Base-by-base conservation (phyloP, 2,797 vertebrate species). In the Clamator glandarius region DNA sequence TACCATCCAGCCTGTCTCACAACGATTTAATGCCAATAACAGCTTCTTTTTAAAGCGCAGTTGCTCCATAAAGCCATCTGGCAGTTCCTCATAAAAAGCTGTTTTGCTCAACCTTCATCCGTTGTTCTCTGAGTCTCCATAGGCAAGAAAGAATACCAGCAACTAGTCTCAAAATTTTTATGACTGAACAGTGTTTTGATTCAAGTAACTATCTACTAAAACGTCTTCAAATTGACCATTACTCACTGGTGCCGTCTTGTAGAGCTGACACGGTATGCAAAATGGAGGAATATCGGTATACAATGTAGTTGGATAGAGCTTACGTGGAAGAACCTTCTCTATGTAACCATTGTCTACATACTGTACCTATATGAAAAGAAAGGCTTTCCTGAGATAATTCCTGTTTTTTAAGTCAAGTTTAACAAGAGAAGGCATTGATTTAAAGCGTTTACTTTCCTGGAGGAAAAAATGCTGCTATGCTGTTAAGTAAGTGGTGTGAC, bases 241-340 rank as follows among this genome's bases (percentile, higher is more conserved):
- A 98, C 98, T 98, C 92, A 99, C 99, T 61, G 99, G 99, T 78
- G 95, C 79, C 29, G 98, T 96, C 87, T 97, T 97, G 93, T 98
- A 96, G 73, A 99, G 98, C 82, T 98, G 97, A 96, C 99, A 99
- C 4, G 99, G 98, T 59, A 99, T 96, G 91, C 98, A 99, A 84
- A 99, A 98, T 26, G 98, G 98, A 80, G 99, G 98, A 81, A 98
- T 96, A 42, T 97, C 96, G 8, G 98, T 97, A 97, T 98, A 99
- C 16, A 99, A 96, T 33, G 98, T 97, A 79, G 96, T 96, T 31
- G 99, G 99, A 84, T 98, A 99, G 64, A 99, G 97, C 54, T 99
- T 98, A 88, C 98, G 99, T 72, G 98, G 98, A 9, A 98, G 99
- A 95, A 99, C 98, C 96, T 96, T 98, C 97, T 99, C 99, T 69